Evolutionary conservation across 53 echinoderm and acorn worm genomes (phyloP).

Genomic region (Astropecten irregularis): DNA sequence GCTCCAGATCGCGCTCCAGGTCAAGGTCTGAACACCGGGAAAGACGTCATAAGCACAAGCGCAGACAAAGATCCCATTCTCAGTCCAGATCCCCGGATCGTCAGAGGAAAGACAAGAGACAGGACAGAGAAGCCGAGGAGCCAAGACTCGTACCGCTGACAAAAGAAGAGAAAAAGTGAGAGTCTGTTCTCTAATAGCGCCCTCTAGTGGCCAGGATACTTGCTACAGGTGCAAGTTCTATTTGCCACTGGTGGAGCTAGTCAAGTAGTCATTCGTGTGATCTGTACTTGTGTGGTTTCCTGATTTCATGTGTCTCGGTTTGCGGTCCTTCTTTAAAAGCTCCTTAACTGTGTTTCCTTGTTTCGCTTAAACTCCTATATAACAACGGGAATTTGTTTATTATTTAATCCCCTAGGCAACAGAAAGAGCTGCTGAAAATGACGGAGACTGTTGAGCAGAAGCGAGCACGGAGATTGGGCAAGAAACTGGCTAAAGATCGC

Average conservation of each 20-base stretch:
- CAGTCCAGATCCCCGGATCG: constrained; percentile 30
- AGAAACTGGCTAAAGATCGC: constrained; percentile 90
- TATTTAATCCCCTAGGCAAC: too few relatives aligned
- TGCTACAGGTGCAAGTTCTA: too few relatives aligned
- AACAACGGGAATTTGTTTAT: too few relatives aligned
- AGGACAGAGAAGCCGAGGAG: background rate
- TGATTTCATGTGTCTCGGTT: too few relatives aligned
- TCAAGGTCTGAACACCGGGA: constrained; percentile 10
- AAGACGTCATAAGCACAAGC: constrained; percentile 33
- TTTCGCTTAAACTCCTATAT: too few relatives aligned
- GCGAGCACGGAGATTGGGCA: constrained; percentile 75
- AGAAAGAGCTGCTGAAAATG: constrained; percentile 81
- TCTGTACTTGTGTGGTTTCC: too few relatives aligned
- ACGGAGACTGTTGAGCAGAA: constrained; percentile 91
- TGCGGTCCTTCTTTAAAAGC: too few relatives aligned
- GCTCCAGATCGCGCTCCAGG: constrained; percentile 34
- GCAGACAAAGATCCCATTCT: constrained; percentile 18
- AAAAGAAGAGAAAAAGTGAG: constrained; percentile 70
- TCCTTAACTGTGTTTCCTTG: too few relatives aligned
- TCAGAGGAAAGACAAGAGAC: constrained; percentile 2
- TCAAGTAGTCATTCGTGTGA: too few relatives aligned
- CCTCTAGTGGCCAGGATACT: too few relatives aligned
- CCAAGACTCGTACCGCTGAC: constrained; percentile 30
- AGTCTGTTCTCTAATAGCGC: too few relatives aligned
- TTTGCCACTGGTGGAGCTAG: too few relatives aligned